These are phyloP conservation scores for Typhlichthys subterraneus DNA, from an alignment of 2,797 vertebrate species.

Conservation along the genomic window DNA sequence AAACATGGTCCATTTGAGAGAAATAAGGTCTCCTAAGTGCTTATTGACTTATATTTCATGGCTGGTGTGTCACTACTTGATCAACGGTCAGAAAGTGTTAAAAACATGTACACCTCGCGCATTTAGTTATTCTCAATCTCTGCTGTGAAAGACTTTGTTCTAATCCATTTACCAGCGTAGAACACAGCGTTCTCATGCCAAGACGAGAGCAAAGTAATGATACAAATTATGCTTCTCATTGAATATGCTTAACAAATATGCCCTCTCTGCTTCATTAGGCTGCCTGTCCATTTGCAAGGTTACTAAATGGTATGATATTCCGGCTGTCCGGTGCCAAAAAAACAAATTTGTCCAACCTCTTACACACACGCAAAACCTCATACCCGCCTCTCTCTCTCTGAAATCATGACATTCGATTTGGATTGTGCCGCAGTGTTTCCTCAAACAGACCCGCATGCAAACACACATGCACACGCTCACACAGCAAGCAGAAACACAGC, in stretches of 20 bases:
- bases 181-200: conserved; percentile 36
- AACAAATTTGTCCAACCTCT: conserved; percentile 8
- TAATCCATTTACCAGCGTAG: conserved; percentile 22
- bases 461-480: conserved; percentile 6
- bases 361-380: conserved; percentile 16
- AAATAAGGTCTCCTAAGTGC: conserved; percentile 34
- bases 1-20: conserved; percentile 28
- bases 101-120: conserved; percentile 49
- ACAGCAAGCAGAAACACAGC: conserved; percentile 14
- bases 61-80: conserved; percentile 40
- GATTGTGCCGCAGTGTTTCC: conserved; percentile 25
- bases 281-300: conserved; percentile 18
- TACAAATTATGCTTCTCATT: conserved; percentile 34
- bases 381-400: neutral
- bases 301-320: conserved; percentile 23
- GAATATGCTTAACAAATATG: conserved; percentile 34
- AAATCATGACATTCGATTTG: conserved; percentile 35
- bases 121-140: conserved; percentile 45
- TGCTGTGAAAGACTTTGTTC: conserved; percentile 26
- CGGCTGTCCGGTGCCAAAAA: conserved; percentile 9
- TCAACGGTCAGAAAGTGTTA: conserved; percentile 19
- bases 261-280: neutral
- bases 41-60: conserved; percentile 32
- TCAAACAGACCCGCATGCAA: conserved; percentile 1
- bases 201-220: conserved; percentile 38